Base-by-base conservation (phyloP, 2,113 vertebrate species). In the Phalacrocorax carbo region DNA sequence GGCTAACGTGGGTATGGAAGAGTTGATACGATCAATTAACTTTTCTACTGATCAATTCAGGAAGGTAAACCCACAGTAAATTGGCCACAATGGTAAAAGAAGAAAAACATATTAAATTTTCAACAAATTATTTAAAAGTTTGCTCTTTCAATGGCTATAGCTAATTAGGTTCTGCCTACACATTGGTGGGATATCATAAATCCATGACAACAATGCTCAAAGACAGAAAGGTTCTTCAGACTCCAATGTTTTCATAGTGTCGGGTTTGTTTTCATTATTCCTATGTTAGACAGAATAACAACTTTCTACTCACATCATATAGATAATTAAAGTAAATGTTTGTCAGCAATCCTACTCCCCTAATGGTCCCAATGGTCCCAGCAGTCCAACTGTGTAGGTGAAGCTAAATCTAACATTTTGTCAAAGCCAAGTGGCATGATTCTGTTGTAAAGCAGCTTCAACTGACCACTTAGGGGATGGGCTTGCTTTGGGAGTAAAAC, bases 361-460 rank as follows among this genome's bases (percentile, higher is more conserved):
- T 46, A 51, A n/a, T 0, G 0, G 52, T 40, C 54, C n/a, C 61
- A 68, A n/a, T 0, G 0, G 52, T 40, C 54, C n/a, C 61, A 68
- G 78, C 48, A 71, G 15, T 57, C 46, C 72, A 64, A 1, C 30
- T 29, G 27, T 6, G 26, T 6, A 68, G 38, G 38, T 34, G 61
- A 92, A 88, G 60, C 8, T 60, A 61, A 91, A 87, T 15, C 15
- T 49, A 61, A 13, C 4, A 15, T 64, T 71, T 58, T 79, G 44
- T 27, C 64, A 77, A 70, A 78, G 46, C 30, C n/a, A 40, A 91
- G 77, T 12, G 20, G 11, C 18, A 23, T 10, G 17, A 12, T 86
- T 72, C 69, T 68, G 18, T 23, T 68, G 44, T 25, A 38, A 61
- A 27, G 29, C 64, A 91, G 27, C 52, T 89, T 84, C 54, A 54